Percentiles rank a stretch among this genome's conserved stretches.
Evolutionary conservation across 1,140 invertebrate species (phyloP).

Genomic region (Neotoxoptera formosana): DNA sequence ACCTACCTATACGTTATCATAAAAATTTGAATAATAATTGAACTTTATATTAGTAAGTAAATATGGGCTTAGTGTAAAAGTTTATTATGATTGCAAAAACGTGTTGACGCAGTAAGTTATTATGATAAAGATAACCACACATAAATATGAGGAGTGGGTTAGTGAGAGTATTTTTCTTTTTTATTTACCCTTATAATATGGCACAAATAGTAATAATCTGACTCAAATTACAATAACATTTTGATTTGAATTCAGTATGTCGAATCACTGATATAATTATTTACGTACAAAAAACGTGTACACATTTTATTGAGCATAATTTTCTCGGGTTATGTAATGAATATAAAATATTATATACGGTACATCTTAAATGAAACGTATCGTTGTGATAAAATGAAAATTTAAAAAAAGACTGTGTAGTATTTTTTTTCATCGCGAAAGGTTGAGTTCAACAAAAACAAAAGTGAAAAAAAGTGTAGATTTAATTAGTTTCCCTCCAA

Average conservation of each 20-base stretch:
- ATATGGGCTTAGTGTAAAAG: constrained; percentile 23
- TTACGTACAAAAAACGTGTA: not conserved
- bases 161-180: not conserved
- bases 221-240: not conserved
- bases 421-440: not conserved
- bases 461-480: not conserved
- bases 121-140: not conserved
- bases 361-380: not conserved
- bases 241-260: not conserved
- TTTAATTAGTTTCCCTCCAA: constrained; percentile 13
- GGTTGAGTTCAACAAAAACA: not conserved
- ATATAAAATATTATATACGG: not conserved
- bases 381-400: not conserved
- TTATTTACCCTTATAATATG: not conserved
- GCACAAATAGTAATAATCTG: not conserved
- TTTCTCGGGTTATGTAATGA: not conserved
- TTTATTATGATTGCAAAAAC: constrained; percentile 35
- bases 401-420: not conserved
- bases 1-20: not conserved
- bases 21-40: constrained; percentile 43
- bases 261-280: not conserved
- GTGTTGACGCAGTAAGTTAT: constrained; percentile 30
- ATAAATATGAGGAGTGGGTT: not conserved
- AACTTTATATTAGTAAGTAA: constrained; percentile 29
- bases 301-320: not conserved